Conservation (phyloP, 2,797 vertebrate genomes). For the Cichlasoma orientale region DNA sequence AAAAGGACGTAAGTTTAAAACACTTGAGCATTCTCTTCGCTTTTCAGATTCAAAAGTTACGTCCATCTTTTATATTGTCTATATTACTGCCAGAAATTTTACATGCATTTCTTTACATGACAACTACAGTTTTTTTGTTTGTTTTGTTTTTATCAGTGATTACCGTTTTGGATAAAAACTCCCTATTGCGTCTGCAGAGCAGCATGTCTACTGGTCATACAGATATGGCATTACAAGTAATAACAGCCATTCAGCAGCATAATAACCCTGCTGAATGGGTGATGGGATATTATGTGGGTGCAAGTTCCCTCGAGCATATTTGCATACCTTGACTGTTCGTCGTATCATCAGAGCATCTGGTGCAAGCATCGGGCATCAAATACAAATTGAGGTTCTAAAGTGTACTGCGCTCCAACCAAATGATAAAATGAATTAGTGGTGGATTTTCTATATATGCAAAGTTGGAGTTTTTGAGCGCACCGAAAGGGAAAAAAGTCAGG, state of each 20-base stretch:
- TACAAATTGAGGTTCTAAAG: background rate
- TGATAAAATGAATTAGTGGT: background rate
- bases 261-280: background rate
- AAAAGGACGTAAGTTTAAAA: background rate
- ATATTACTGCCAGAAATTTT: background rate
- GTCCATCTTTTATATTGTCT: background rate
- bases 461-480: background rate
- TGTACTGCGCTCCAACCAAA: background rate
- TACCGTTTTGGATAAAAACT: background rate
- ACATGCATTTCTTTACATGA: background rate
- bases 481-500: background rate
- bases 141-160: background rate
- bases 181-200: background rate
- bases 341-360: background rate
- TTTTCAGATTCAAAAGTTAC: background rate
- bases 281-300: background rate
- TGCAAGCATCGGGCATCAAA: background rate
- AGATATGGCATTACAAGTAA: background rate
- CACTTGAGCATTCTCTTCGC: fast-evolving
- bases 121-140: background rate
- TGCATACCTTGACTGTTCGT: background rate
- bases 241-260: background rate
- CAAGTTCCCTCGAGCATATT: background rate
- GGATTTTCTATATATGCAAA: fast-evolving
- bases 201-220: background rate